Evolutionary conservation across 2,113 vertebrate species (phyloP), one percentile per base, ranked within the genome.

Genomic region (Takifugu bimaculatus): DNA sequence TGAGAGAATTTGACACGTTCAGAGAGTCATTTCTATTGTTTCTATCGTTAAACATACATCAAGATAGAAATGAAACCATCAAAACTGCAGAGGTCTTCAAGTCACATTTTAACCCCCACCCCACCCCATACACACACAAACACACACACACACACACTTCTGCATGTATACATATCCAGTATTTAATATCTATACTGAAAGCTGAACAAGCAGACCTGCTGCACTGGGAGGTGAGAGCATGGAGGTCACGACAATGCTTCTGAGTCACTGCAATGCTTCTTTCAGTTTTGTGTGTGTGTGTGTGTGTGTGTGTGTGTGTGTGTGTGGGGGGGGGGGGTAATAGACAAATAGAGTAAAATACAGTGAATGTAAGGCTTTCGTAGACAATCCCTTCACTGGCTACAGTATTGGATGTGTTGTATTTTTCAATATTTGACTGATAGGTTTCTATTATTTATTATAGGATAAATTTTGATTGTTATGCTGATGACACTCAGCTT

Each of bases 221-320:
- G 70, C 65, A 66, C 47, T 44, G 45, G 2, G 42, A 53, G 56
- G 32, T 0, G 12, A n/a, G 50, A 32, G 52, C 53, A 32, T 66
- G 0, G 15, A 73, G 65, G 74, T 78, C 61, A 72, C 5, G 13
- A 20, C 20, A 20, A 59, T 20, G 44, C 45, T 77, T 73, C 77
- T 77, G 70, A 82, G 70, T 82, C 74, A 82, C 69, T 45, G 0
- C 56, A 57, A 44, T 50, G 60, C 74, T 14, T 65, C 28, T 26
- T 25, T 62, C 49, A 63, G 56, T 52, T 43, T 55, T 59, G 15
- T 59, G 47, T 20, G 32, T 51, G 52, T 72, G 45, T 35, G 32
- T 35, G 32, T 35, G 32, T 35, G 32, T 35, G 32, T 35, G 4
- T 32, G 29, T 32, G 29, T 32, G 29, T 1, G 29, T 1, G 29